These are phyloP conservation scores for Mastigias papua DNA, from an alignment of 30 jellyfish, hydroid and myxozoan genomes.

Conservation along the genomic window DNA sequence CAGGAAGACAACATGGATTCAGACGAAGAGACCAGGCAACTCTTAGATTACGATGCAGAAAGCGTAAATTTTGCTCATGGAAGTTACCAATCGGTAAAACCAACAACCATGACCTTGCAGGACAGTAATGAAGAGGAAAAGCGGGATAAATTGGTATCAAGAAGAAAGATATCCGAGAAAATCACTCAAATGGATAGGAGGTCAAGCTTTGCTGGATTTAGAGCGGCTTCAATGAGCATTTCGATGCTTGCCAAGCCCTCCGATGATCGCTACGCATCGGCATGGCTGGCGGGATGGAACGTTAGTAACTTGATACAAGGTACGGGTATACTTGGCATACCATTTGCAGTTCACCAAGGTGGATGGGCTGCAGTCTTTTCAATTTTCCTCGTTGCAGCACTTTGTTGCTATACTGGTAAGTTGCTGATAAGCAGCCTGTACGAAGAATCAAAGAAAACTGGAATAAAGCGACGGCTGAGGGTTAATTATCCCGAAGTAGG, in stretches of 20 bases:
- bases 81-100: slow-evolving; percentile 58
- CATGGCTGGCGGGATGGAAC: slow-evolving; percentile 99
- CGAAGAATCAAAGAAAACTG: slow-evolving; percentile 89
- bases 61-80: slow-evolving; percentile 63
- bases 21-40: slow-evolving; percentile 65
- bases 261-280: slow-evolving; percentile 89
- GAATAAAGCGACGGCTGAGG: slow-evolving; percentile 75
- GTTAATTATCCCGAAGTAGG: slow-evolving; percentile 95
- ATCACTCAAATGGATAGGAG: background rate
- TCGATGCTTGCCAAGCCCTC: slow-evolving; percentile 95
- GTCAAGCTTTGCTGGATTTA: slow-evolving; percentile 54
- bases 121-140: slow-evolving; percentile 37
- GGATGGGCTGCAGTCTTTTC: slow-evolving; percentile 98
- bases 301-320: slow-evolving; percentile 96
- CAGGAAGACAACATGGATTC: slow-evolving; percentile 43
- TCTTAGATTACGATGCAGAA: slow-evolving; percentile 47
- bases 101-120: slow-evolving; percentile 35
- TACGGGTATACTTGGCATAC: slow-evolving; percentile 90
- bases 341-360: slow-evolving; percentile 85
- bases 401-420: slow-evolving; percentile 94
- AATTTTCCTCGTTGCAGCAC: slow-evolving; percentile 86
- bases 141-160: slow-evolving; percentile 31
- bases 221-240: slow-evolving; percentile 91
- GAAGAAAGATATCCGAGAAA: slow-evolving; percentile 43
- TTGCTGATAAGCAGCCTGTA: slow-evolving; percentile 87